phyloP scores from a whole-genome alignment of 2,113 vertebrate genomes.

The Dascyllus trimaculatus region DNA sequence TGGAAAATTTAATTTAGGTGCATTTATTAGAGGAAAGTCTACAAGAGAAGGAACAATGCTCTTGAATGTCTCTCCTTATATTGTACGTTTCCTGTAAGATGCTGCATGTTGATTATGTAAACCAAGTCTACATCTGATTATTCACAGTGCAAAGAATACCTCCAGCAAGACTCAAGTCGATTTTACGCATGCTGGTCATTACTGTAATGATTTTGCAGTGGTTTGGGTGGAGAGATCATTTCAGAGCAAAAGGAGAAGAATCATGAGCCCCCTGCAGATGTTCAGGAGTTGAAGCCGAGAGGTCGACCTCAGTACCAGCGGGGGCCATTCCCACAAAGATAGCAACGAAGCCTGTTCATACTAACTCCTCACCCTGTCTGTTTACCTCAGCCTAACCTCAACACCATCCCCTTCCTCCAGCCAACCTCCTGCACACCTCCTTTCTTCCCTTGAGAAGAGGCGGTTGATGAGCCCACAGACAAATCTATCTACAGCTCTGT shows the following conservation, averaged over 20 bases:
- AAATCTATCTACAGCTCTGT: conserved; percentile 45
- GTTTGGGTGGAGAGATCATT: conserved; percentile 19
- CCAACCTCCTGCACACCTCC: conserved; percentile 17
- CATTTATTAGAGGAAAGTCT: not conserved
- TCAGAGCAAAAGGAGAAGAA: conserved; percentile 23
- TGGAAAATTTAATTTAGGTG: not conserved
- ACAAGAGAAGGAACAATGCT: not conserved
- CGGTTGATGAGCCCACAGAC: conserved; percentile 5
- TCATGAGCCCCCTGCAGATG: conserved; percentile 48
- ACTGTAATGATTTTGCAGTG: not conserved
- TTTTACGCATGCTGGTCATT: conserved; percentile 8
- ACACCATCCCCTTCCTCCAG: conserved; percentile 40
- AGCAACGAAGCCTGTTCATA: conserved; percentile 66
- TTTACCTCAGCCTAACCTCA: conserved; percentile 58
- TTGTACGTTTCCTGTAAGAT: conserved; percentile 2
- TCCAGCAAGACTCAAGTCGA: not conserved
- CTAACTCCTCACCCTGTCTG: conserved; percentile 62
- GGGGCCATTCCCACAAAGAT: conserved; percentile 68
- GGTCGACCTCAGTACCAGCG: conserved; percentile 60
- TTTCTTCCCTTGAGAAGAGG: conserved; percentile 15
- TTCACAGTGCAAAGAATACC: conserved; percentile 14
- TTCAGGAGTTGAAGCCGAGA: conserved; percentile 30
- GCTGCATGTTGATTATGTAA: conserved; percentile 6
- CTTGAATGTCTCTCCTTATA: not conserved
- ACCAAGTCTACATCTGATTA: not conserved